Evolutionary conservation across 2,888 invertebrate species (phyloP), one percentile per base, ranked within the genome.

Genomic region (Eledona agricola): DNA sequence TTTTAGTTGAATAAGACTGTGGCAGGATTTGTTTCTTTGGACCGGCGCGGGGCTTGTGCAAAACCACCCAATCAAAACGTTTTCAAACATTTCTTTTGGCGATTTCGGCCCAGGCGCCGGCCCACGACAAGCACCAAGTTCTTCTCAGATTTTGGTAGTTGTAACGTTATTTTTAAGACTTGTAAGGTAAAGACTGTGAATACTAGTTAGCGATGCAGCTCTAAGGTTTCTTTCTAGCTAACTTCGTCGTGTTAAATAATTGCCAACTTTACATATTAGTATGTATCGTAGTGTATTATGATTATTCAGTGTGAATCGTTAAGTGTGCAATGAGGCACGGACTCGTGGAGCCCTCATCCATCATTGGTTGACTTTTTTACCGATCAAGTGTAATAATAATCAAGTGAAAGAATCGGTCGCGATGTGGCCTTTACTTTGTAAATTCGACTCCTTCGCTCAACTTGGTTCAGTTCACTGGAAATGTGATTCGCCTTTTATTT

Each of bases 281-380:
- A 51, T 63, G 62, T 66, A 61, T 45, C 57, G 59, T 62, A 58
- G 60, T 65, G 63, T 65, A 58, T n/a, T n/a, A n/a, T n/a, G n/a
- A n/a, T n/a, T n/a, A n/a, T 60, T 67, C 60, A 58, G 63, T 66
- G 67, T 65, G 65, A 57, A 63, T 58, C 49, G 57, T 60, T 69
- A 59, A 60, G 66, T 71, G 72, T 72, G 72, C 72, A 72, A 72
- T 71, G 69, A 70, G 68, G 66, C 60, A 65, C 65, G 70, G 69
- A 62, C 59, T 63, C 53, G 64, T 63, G 60, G 62, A 58, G 34
- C 35, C 47, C 49, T 37, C 43, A 46, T 32, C 17, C 17, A 20
- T 53, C 40, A 32, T 37, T 57, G 42, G 52, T 25, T 35, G 49
- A 55, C 49, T 51, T 58, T 51, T 37, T 50, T 42, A 42, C 34